Conservation (phyloP, 1,140 invertebrate genomes). For the Babylonia areolata region DNA sequence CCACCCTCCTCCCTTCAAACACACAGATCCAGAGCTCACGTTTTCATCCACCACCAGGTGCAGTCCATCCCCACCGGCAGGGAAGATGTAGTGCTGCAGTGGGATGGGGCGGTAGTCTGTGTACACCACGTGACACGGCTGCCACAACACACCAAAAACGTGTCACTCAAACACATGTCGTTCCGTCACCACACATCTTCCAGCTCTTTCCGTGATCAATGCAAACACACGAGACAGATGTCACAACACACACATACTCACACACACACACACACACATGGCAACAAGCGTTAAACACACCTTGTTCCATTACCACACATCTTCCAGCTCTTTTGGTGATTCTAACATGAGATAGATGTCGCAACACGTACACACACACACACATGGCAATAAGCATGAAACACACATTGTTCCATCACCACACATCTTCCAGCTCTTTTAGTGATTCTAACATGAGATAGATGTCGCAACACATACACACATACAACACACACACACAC, state of each 20-base stretch:
- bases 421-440: no score
- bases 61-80: slow-evolving; percentile 94
- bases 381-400: neutral
- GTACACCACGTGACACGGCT: slow-evolving; percentile 99
- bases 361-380: neutral
- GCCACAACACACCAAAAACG: slow-evolving; percentile 68
- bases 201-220: neutral
- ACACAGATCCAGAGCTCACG: slow-evolving; percentile 75
- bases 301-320: neutral
- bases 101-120: slow-evolving; percentile 98
- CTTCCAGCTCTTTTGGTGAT: no score
- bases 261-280: neutral
- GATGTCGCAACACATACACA: neutral
- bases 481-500: neutral
- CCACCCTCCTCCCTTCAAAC: no score
- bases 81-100: slow-evolving; percentile 98
- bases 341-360: no score
- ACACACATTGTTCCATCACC: neutral
- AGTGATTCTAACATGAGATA: no score
- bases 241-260: neutral
- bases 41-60: slow-evolving; percentile 97
- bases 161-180: neutral
- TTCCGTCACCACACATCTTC: neutral
- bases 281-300: no score
- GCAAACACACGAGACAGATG: neutral